Evolutionary conservation across 2,888 invertebrate genomes (phyloP).

Genomic region (Plagodis pulveraria): DNA sequence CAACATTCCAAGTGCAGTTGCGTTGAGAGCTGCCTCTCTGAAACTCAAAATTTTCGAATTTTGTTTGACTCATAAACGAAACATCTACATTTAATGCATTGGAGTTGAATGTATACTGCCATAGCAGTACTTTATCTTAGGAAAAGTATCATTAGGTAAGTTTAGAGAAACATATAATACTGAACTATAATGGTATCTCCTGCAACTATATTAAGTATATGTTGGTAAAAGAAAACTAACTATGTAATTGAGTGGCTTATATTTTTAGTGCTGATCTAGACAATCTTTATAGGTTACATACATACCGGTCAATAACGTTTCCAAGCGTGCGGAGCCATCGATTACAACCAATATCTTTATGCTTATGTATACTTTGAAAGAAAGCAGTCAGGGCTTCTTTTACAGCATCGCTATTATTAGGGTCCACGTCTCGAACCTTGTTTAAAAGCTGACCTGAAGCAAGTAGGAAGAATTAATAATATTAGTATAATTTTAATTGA

Average conservation of each 20-base stretch:
- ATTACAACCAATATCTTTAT: constrained; percentile 51
- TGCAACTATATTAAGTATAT: neutral
- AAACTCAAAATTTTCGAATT: too few relatives aligned
- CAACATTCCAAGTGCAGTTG: neutral
- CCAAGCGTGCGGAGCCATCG: constrained; percentile 63
- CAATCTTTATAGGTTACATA: constrained; percentile 49
- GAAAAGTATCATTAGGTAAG: neutral
- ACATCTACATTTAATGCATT: neutral
- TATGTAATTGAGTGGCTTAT: neutral
- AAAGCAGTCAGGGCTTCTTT: constrained; percentile 64
- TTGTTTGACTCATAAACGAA: neutral
- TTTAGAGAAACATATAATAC: neutral
- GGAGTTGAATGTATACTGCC: neutral
- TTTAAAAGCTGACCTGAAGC: constrained; percentile 67
- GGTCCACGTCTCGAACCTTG: constrained; percentile 66
- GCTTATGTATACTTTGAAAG: constrained; percentile 62
- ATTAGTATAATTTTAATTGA: too few relatives aligned
- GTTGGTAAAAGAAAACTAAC: neutral
- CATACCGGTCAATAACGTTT: constrained; percentile 69
- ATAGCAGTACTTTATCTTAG: neutral
- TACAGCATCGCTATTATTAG: constrained; percentile 68
- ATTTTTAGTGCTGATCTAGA: neutral
- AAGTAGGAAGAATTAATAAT: too few relatives aligned
- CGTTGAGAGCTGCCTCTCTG: too few relatives aligned
- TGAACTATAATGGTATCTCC: too few relatives aligned